A percentile compares a stretch with the other conserved stretches of the same genome.
phyloP scores from a whole-genome alignment of 2,113 vertebrate genomes.

The Pitta sordida region DNA sequence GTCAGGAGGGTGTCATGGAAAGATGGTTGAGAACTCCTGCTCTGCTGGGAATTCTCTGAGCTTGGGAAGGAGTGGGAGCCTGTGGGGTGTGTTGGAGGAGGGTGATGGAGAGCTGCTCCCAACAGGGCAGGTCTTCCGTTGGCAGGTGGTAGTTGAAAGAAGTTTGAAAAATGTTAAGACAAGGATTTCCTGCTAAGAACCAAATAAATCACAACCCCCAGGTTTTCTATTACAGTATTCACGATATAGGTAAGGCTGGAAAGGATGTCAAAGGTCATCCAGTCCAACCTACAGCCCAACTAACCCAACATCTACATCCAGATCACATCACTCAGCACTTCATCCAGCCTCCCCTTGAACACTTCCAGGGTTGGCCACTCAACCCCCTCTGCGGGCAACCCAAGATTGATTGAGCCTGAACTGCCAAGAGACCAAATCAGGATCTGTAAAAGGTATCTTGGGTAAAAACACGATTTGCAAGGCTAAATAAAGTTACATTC shows the following conservation, averaged over 20 bases:
- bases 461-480: background rate
- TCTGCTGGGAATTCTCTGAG: background rate
- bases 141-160: background rate
- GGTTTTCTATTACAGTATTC: no score
- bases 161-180: background rate
- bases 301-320: no score
- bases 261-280: no score
- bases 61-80: background rate
- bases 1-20: background rate
- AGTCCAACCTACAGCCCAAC: no score
- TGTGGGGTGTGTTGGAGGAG: no score
- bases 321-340: no score
- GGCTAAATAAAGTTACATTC: background rate
- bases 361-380: no score
- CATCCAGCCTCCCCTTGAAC: no score
- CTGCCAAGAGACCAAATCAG: background rate
- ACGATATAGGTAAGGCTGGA: no score
- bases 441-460: background rate
- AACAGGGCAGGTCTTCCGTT: background rate
- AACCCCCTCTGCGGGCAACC: no score
- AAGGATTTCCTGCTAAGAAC: background rate
- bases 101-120: fast-evolving
- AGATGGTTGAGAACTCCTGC: background rate
- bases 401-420: background rate
- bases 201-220: no score